Percentiles rank a stretch among this genome's conserved stretches.
Conservation (phyloP, 2,113 vertebrate species). For the Oophaga pumilio region DNA sequence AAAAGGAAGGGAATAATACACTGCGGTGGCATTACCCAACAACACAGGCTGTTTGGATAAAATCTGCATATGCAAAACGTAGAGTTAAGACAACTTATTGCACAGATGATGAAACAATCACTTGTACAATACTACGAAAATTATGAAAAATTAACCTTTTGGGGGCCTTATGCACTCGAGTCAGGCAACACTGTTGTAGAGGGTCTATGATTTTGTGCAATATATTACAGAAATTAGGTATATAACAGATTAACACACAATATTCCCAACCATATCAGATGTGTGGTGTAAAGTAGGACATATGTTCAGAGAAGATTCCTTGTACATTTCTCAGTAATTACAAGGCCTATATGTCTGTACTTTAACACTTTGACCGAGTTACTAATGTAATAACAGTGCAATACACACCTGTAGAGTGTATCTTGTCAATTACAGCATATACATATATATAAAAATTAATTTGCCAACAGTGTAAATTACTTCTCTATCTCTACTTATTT, state of each 20-base stretch:
- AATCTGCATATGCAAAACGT: neutral
- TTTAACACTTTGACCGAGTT: neutral
- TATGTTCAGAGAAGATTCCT: neutral
- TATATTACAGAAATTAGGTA: neutral
- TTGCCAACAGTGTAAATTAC: neutral
- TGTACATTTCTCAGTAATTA: neutral
- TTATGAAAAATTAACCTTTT: too few species aligned
- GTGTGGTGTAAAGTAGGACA: neutral
- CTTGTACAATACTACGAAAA: too few species aligned
- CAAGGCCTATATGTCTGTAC: neutral
- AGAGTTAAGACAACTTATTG: neutral
- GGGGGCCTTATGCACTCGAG: too few species aligned
- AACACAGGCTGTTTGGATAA: neutral
- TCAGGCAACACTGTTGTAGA: too few species aligned
- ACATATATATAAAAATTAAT: neutral
- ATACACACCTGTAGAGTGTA: neutral
- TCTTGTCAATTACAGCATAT: neutral
- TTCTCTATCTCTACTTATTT: neutral
- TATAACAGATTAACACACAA: neutral
- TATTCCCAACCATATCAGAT: too few species aligned
- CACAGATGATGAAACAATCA: too few species aligned
- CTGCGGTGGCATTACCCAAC: too few species aligned
- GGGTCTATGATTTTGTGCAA: neutral
- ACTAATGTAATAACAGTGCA: neutral
- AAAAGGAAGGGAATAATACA: too few species aligned